These are phyloP conservation scores for Steinernema scapterisci DNA, from an alignment of 2,888 invertebrate genomes.

Conservation along the genomic window DNA sequence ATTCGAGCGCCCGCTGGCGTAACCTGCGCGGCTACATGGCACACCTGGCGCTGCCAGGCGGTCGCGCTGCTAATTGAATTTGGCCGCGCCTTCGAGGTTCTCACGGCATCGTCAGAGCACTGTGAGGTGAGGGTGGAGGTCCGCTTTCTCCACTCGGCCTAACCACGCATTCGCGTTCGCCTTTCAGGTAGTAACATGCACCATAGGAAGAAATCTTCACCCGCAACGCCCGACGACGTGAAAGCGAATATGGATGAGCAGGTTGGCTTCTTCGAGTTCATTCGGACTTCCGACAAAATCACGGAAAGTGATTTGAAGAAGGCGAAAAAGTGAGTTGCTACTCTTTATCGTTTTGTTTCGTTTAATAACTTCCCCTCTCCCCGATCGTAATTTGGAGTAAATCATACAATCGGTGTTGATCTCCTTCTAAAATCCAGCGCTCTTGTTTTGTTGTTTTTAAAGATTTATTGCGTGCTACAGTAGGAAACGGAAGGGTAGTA, in stretches of 20 bases:
- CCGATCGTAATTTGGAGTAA: too few species aligned
- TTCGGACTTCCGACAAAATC: constrained; percentile 2
- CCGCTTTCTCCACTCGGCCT: background rate
- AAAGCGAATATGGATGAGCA: constrained; percentile 18
- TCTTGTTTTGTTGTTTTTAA: too few species aligned
- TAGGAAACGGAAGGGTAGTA: too few species aligned
- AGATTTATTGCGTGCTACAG: too few species aligned
- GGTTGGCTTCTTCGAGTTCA: constrained; percentile 19
- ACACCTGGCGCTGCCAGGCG: constrained; percentile 25
- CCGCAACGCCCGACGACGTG: background rate
- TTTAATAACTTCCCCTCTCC: too few species aligned
- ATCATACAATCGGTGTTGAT: too few species aligned
- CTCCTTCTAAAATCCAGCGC: too few species aligned
- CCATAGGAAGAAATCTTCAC: background rate
- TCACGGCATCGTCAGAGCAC: background rate
- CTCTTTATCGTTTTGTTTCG: background rate
- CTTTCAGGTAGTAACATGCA: background rate
- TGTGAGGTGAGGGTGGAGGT: constrained; percentile 24
- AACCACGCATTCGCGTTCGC: background rate
- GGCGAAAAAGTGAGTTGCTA: background rate
- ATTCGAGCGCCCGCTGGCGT: background rate
- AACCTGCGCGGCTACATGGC: constrained; percentile 10
- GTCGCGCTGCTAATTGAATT: constrained; percentile 13
- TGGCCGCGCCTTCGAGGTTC: constrained; percentile 12
- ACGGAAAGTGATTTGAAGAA: background rate